A percentile compares a stretch with the other conserved stretches of the same genome.
Conservation (phyloP, 2,888 invertebrate genomes). For the Piscicola geometra region DNA sequence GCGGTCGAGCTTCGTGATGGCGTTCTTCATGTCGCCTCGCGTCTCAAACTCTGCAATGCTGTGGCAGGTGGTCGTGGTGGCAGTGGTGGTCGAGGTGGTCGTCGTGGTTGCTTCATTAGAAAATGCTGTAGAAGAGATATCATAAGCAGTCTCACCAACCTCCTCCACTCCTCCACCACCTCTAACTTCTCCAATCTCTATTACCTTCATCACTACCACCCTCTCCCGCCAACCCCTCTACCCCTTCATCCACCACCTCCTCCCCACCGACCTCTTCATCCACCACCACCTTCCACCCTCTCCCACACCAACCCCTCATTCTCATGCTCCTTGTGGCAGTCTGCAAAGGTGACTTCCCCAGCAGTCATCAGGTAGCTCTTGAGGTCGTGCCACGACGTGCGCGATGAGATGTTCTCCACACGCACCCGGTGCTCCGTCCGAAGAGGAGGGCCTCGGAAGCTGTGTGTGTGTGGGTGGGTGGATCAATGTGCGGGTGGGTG, state of each 20-base stretch:
- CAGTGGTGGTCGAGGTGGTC: background rate
- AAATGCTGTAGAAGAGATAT: background rate
- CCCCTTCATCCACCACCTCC: no score
- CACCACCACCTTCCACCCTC: no score
- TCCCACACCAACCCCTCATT: conserved; percentile 34
- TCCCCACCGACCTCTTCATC: no score
- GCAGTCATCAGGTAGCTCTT: conserved; percentile 34
- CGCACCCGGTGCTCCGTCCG: conserved; percentile 32
- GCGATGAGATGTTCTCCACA: conserved; percentile 34
- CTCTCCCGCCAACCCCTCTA: no score
- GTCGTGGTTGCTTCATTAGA: background rate
- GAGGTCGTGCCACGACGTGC: conserved; percentile 35
- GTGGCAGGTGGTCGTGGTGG: background rate
- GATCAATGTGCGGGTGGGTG: background rate
- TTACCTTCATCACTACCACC: no score
- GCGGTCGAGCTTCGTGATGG: conserved; percentile 33
- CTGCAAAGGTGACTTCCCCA: conserved; percentile 35
- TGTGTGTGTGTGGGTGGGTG: background rate
- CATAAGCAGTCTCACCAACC: no score
- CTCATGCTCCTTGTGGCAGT: conserved; percentile 34
- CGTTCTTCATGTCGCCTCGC: conserved; percentile 36
- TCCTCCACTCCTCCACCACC: no score
- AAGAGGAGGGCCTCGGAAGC: conserved; percentile 30
- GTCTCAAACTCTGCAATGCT: conserved; percentile 38
- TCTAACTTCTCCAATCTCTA: no score